Percentiles rank a stretch among this genome's conserved stretches.
phyloP scores from a whole-genome alignment of 2,113 vertebrate species.

The Erpornis zantholeuca region DNA sequence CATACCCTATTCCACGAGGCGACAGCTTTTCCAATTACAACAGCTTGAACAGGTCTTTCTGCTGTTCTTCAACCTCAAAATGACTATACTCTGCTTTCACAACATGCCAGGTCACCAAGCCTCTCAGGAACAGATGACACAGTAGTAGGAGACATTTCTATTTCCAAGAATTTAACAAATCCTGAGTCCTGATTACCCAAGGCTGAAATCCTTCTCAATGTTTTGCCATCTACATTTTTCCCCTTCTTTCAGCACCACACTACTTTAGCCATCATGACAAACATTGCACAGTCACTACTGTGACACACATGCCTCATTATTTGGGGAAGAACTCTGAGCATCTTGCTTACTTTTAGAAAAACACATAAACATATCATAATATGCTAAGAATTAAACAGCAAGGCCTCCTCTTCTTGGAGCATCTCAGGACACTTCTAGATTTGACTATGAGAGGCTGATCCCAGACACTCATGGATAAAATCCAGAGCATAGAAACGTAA shows the following conservation, averaged over 20 bases:
- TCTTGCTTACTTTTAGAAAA: neutral
- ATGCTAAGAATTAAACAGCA: neutral
- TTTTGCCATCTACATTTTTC: neutral
- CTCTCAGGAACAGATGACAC: neutral
- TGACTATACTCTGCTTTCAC: neutral
- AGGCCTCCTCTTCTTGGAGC: neutral
- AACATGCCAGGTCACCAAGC: neutral
- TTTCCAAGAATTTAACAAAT: neutral
- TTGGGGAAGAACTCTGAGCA: neutral
- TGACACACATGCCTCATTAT: neutral
- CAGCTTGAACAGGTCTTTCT: neutral
- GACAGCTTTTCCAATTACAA: neutral
- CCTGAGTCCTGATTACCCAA: neutral
- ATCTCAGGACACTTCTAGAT: neutral
- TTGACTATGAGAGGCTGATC: neutral
- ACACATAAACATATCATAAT: neutral
- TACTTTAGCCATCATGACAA: neutral
- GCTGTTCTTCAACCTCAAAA: neutral
- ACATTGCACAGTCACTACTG: accelerated
- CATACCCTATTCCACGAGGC: neutral
- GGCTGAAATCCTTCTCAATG: neutral
- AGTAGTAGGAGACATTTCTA: neutral
- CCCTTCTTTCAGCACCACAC: neutral
- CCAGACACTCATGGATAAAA: neutral
- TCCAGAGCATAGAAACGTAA: neutral